Evolutionary conservation across 2,797 vertebrate species (phyloP), one percentile per base, ranked within the genome.

Genomic region (Tenualosa ilisha): DNA sequence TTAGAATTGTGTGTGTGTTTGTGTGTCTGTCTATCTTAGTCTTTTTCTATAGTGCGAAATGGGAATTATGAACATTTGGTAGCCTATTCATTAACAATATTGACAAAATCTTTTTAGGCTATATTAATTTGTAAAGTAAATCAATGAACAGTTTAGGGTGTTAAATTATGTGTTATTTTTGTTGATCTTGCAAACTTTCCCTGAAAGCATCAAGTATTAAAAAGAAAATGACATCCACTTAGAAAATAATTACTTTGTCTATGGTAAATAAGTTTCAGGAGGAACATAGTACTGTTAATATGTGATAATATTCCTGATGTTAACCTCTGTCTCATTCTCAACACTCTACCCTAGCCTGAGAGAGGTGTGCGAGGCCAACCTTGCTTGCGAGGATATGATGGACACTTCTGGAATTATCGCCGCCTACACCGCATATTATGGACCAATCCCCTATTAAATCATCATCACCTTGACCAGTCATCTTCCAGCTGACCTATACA

Each of bases 361-460:
- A 0, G 96, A 97, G 83, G 96, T 94, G 56, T 97, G 97, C 86
- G 97, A 97, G 90, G 89, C 89, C 56, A 94, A 96, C 50, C 0
- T 93, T 0, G 95, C 89, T 0, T 97, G 97, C 88, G 95, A 96
- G 24, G 31, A 95, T 43, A 94, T 97, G 91, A 94, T 96, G 68
- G 95, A 97, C 88, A 93, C 93, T 0, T 83, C 91, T 7, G 96
- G 97, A 82, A 96, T 97, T 91, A 86, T 94, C 31, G 91, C 93
- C 7, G 96, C 96, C 85, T 97, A 97, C 92, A 94, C 92, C 3
- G 90, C 68, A 84, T 95, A 93, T 90, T 97, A 97, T 24, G 94
- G 96, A 86, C 94, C 93, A 26, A 91, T 96, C 6, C 54, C 92
- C 84, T 86, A 84, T 86, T 93, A 94, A 83, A 84, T 46, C 17